Evolutionary conservation across 1,140 invertebrate genomes (phyloP).

Genomic region (Drosophila ficusphila): DNA sequence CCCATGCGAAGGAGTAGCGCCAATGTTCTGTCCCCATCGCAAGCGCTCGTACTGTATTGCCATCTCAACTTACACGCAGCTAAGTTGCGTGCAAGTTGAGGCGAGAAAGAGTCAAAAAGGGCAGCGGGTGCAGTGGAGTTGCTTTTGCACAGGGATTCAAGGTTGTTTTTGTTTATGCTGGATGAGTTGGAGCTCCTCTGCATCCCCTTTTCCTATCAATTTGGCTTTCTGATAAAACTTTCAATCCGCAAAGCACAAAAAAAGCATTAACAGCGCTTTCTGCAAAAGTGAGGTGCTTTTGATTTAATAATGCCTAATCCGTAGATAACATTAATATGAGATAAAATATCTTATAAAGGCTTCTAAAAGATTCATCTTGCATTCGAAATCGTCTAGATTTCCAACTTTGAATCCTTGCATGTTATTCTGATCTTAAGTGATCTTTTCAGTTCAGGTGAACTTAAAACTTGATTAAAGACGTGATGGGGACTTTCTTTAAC

Average conservation of each 20-base stretch:
- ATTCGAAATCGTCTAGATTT: background rate
- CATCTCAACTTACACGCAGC: constrained; percentile 28
- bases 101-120: constrained; percentile 27
- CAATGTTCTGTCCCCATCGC: constrained; percentile 46
- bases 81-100: constrained; percentile 23
- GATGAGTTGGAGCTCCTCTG: background rate
- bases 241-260: constrained; percentile 68
- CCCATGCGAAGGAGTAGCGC: constrained; percentile 77
- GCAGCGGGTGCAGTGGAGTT: constrained; percentile 11
- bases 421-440: background rate
- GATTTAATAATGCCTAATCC: constrained; percentile 31
- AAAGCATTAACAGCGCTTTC: constrained; percentile 75
- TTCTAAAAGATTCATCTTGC: background rate
- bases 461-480: too few relatives aligned
- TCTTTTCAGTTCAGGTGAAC: background rate
- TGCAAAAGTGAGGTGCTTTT: constrained; percentile 41
- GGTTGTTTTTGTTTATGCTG: constrained; percentile 4
- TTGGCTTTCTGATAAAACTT: constrained; percentile 71
- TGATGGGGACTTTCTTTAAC: too few relatives aligned
- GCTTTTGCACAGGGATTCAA: background rate
- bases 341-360: background rate
- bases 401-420: too few relatives aligned
- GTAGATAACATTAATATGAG: background rate
- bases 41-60: constrained; percentile 6
- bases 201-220: background rate